These are phyloP conservation scores for Furcifer pardalis DNA, from an alignment of 2,797 vertebrate genomes.

Conservation along the genomic window DNA sequence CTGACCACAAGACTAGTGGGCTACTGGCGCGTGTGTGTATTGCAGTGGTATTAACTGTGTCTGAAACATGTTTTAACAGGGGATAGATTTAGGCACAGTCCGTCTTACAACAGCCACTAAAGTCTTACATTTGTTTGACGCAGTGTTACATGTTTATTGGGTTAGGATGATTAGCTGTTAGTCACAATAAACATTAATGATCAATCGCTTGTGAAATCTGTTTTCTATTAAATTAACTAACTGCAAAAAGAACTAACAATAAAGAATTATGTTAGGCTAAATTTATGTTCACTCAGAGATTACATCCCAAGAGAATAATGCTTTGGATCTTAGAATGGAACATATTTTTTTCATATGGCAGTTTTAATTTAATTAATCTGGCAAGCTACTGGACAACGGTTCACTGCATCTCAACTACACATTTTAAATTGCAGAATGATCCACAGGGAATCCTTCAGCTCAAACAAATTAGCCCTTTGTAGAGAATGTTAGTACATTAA, in stretches of 20 bases:
- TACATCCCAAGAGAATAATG: conserved; percentile 53
- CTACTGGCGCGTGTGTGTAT: too few relatives aligned
- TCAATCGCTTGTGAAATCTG: conserved; percentile 47
- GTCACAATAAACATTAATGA: conserved; percentile 56
- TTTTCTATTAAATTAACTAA: conserved; percentile 53
- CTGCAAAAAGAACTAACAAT: conserved; percentile 48
- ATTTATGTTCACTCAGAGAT: conserved; percentile 51
- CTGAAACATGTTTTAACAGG: not conserved
- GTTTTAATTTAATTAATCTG: conserved; percentile 69
- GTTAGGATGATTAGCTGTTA: conserved; percentile 45
- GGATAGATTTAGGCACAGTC: not conserved
- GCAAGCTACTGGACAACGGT: conserved; percentile 62
- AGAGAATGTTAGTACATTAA: not conserved
- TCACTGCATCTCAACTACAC: conserved; percentile 34
- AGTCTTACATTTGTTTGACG: not conserved
- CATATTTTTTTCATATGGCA: conserved; percentile 45
- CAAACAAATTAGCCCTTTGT: not conserved
- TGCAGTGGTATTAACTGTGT: not conserved
- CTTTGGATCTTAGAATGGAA: conserved; percentile 44
- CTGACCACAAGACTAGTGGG: not conserved
- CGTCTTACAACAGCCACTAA: conserved; percentile 20
- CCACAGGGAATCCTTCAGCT: conserved; percentile 44
- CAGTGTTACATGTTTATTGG: conserved; percentile 37
- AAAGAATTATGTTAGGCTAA: conserved; percentile 50
- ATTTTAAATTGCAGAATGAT: conserved; percentile 58